Evolutionary conservation across 1,140 invertebrate species (phyloP).

Genomic region (Magallana gigas): DNA sequence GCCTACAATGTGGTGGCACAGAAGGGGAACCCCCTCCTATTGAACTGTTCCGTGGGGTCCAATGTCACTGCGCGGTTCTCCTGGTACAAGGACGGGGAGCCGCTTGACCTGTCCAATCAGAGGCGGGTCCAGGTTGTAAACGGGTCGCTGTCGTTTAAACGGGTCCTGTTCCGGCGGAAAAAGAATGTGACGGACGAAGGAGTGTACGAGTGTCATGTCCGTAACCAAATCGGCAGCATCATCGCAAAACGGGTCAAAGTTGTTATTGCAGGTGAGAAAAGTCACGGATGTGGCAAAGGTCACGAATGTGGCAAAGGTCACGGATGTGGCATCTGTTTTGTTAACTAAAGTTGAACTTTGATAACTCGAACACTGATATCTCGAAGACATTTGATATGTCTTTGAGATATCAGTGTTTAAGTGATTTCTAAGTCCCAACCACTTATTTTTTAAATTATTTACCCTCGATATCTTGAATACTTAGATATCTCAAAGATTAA

Average conservation of each 20-base stretch:
- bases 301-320: no score
- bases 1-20: constrained; percentile 58
- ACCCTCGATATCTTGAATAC: no score
- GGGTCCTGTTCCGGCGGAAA: constrained; percentile 65
- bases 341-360: no score
- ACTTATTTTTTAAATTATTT: no score
- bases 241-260: constrained; percentile 60
- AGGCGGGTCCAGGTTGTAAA: constrained; percentile 69
- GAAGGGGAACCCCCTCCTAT: constrained; percentile 57
- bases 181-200: constrained; percentile 63
- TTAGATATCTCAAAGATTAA: no score
- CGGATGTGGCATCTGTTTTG: no score
- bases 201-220: constrained; percentile 61
- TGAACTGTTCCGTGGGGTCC: constrained; percentile 61
- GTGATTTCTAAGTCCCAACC: no score
- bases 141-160: constrained; percentile 76
- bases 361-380: no score
- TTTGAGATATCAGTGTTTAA: no score
- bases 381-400: no score
- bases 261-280: constrained; percentile 59
- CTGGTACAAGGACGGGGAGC: constrained; percentile 59
- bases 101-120: constrained; percentile 49
- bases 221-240: constrained; percentile 59
- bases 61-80: neutral
- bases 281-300: no score